Base-by-base conservation (phyloP, 2,113 vertebrate genomes). In the Clarias batrachus region DNA sequence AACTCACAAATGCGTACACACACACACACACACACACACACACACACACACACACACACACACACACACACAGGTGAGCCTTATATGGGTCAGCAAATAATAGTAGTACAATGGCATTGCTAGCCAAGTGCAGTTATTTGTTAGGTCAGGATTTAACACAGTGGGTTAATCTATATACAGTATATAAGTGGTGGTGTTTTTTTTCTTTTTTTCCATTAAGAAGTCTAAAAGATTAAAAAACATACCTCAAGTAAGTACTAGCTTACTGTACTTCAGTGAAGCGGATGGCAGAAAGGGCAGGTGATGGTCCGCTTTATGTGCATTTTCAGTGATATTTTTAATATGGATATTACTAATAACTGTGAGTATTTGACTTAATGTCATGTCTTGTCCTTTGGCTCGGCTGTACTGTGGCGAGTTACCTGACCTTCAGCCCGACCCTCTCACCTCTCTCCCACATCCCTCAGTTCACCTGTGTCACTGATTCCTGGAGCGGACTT, bases 41-140 rank as follows among this genome's bases (percentile, higher is more conserved):
- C 37, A 66, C 84, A 11, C 63, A 66, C 25, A 66, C 63, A 27
- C 30, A 68, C 85, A 86, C n/a, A 33, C n/a, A 68, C 37, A 66
- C 84, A 11, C 63, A 66, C 21, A 63, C 71, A 13, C 27, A 81
- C 81, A 85, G 70, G 71, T 83, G 74, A 78, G 41, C 19, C 65
- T 71, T 71, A 66, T 68, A 81, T 81, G 57, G 78, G 78, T 81
- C 78, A 81, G 21, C 21, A 30, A 30, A 25, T 37, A 19, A 41
- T 37, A 23, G 11, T 17, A 11, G 57, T 1, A 14, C 78, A 5
- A 62, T 81, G 30, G 11, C 57, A 41, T 62, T 23, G 11, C 33
- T 62, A 60, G 76, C 6, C 14, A 59, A 30, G n/a, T 57, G n/a
- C 57, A 3, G 76, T 19, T 54, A 59, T 79, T 57, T 27, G 16